Base-by-base conservation (phyloP, 2,113 vertebrate species). In the Saccopteryx bilineata region DNA sequence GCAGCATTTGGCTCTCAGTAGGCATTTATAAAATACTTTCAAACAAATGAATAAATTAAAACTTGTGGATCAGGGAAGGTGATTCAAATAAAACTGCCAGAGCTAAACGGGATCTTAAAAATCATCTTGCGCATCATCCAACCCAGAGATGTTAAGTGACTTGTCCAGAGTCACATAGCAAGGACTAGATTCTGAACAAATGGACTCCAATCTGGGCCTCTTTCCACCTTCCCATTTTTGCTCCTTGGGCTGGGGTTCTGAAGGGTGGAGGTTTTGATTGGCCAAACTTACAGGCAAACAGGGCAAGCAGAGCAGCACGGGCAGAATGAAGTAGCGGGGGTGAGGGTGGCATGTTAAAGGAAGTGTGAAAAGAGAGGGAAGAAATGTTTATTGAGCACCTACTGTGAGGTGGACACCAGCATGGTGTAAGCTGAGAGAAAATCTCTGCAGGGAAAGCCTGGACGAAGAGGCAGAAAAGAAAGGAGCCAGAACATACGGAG, bases 21-120 rank as follows among this genome's bases (percentile, higher is more conserved):
- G 63, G 13, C 95, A 52, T 87, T 85, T 94, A 83, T 60, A 88
- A 95, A 94, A 75, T 60, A 65, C 33, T 84, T 81, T 72, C 39
- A 50, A 82, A 66, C 9, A 11, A 81, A 75, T n/a, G 60, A 71
- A 39, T 76, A 85, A 81, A 8, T 52, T 48, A 75, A 88, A 84
- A 60, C n/a, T 39, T 84, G 28, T 69, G 92, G 74, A 76, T 33
- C 21, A 19, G 39, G 78, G 72, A 68, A 79, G 58, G 28, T 81
- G 54, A 88, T 26, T 65, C 50, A 65, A 83, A 61, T 58, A 33
- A 91, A 88, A 87, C 60, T 60, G 39, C 71, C 24, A 71, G 85
- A 86, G 11, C 68, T 68, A 31, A 8, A 87, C 2, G 26, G 75
- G 82, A 69, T 71, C 84, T 90, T 89, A 46, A 75, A 52, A n/a